Evolutionary conservation across 2,113 vertebrate genomes (phyloP), one percentile per base, ranked within the genome.

Genomic region (Dendrocopos noguchii): DNA sequence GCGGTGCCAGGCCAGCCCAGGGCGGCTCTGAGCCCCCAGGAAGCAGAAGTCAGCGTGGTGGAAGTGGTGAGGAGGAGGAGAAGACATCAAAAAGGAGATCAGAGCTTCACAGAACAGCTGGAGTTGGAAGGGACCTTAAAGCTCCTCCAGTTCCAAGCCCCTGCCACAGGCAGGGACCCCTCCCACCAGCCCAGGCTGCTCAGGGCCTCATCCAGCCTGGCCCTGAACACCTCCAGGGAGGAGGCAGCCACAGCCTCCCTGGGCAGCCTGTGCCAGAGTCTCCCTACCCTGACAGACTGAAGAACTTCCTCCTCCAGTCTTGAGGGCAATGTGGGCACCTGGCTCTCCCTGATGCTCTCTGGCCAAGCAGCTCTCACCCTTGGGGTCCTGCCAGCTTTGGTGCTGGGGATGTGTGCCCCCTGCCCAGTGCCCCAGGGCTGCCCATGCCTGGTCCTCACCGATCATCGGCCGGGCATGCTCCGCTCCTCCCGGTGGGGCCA

Each of bases 401-500:
- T 1, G 5, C 64, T 6, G 16, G 79, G 20, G 21, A 44, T 33
- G 2, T 6, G 63, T 4, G 1, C 56, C 4, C 22, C 22, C 31
- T 6, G 31, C 36, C 71, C 5, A 2, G 27, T 12, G 15, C 16
- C 61, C 1, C 4, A 9, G 76, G n/a, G 10, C 34, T 0, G 0
- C 78, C 60, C 0, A 0, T 27, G 77, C 44, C 84, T 20, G 79
- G 36, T 42, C 55, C 72, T 47, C 7, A 0, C 53, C 5, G 3
- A 78, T 55, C 80, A 74, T 7, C 0, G 5, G 27, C 42, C 28
- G 12, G 36, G 44, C 46, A 82, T 5, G 22, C 57, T 53, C 65
- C 0, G 0, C 76, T 56, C 19, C 53, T 80, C 80, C 87, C 0
- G 0, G 55, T 1, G 8, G 13, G 7, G 2, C 80, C 68, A 12